Base-by-base conservation (phyloP, 2,888 invertebrate species). In the Neoaliturus tenellus region DNA sequence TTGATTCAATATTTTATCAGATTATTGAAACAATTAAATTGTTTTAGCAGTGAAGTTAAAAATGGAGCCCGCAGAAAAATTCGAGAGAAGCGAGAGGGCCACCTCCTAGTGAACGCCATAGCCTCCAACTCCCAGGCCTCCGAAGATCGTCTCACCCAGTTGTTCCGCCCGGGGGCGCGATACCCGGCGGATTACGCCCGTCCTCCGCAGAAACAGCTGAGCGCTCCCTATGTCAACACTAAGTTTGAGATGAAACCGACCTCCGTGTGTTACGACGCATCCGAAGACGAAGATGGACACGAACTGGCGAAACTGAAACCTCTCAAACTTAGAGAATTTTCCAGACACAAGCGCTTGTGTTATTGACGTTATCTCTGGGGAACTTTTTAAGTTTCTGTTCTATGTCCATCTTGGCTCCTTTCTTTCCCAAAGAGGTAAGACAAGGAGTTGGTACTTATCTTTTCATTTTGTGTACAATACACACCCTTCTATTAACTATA, bases 371-470 rank as follows among this genome's bases (percentile, higher is more conserved):
- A 62, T 94, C 94, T 6, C 89, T 95, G 23, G 95, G 95, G 69
- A 95, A 95, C 90, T 95, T 95, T 90, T 93, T 95, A 91, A 94
- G 95, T 88, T 95, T 95, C 90, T 95, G 95, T 87, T 94, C 95
- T 14, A 95, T 95, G 94, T 95, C 95, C 71, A 93, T 96, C 84
- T 94, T 96, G 93, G 96, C 96, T 6, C 96, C 96, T 0, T 96
- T 96, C 91, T 96, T 95, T 89, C 95, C 96, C 0, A 91, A 92
- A 86, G 95, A 95, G 90, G 91, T 91, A 87, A 58, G 75, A 58
- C 67, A 71, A 31, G 14, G 31, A 62, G 31, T 28, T 28, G 28
- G 31, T 28, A 31, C 28, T 62, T 4, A 17, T 31, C 28, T 31
- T 31, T 31, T 55, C n/a, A 14, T 23, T 20, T 23, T 23, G 3